Percentiles rank a stretch among this genome's conserved stretches.
phyloP scores from a whole-genome alignment of 1,140 invertebrate species.

The Bradynema listronoti region DNA sequence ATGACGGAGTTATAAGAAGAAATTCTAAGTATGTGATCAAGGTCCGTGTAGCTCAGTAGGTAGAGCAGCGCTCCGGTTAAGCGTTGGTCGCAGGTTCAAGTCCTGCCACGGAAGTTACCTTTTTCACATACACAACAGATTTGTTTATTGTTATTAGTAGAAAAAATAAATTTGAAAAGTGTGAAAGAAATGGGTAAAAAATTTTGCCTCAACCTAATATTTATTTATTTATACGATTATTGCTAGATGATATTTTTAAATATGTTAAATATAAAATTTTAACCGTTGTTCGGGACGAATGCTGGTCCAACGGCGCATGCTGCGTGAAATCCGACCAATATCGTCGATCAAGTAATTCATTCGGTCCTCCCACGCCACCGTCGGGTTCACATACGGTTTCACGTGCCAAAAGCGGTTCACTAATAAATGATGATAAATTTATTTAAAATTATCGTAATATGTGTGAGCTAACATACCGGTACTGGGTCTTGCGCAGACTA shows the following conservation, averaged over 20 bases:
- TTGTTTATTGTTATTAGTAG: no score
- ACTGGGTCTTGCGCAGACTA: slow-evolving; percentile 46
- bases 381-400: slow-evolving; percentile 4
- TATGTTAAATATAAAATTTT: background rate
- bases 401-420: slow-evolving; percentile 33
- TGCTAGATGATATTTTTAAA: background rate
- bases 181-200: background rate
- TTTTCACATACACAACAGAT: no score
- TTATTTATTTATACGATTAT: no score
- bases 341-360: slow-evolving; percentile 41
- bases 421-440: background rate
- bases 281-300: slow-evolving; percentile 33
- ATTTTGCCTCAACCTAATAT: no score
- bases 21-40: no score
- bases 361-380: slow-evolving; percentile 18
- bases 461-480: slow-evolving; percentile 28
- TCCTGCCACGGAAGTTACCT: no score
- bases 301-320: slow-evolving; percentile 31
- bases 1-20: no score
- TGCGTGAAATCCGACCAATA: slow-evolving; percentile 36
- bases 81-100: no score
- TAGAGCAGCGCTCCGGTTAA: no score
- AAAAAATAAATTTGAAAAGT: slow-evolving; percentile 11
- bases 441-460: background rate
- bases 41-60: no score